A percentile compares a stretch with the other conserved stretches of the same genome.
Conservation (phyloP, 2,113 vertebrate species). For the Psilopsiagon aurifrons region DNA sequence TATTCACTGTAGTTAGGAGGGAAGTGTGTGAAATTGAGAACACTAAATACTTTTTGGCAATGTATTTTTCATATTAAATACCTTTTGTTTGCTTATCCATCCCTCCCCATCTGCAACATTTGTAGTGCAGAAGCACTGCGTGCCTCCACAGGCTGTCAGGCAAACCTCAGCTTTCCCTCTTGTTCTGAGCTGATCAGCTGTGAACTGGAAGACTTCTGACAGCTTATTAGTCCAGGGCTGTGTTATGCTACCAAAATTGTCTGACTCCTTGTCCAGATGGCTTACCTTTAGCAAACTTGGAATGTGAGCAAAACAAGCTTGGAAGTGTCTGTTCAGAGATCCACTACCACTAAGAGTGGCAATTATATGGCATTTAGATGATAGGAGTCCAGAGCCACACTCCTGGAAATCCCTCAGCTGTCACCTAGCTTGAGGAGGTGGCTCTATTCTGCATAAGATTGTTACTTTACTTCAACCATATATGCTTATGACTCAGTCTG, state of each 20-base stretch:
- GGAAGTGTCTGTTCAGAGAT: background rate
- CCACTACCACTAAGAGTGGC: background rate
- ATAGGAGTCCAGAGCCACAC: background rate
- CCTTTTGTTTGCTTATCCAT: background rate
- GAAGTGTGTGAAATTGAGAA: background rate
- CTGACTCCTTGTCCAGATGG: background rate
- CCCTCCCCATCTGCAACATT: background rate
- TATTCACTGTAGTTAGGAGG: background rate
- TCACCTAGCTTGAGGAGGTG: background rate
- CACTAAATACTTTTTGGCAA: background rate
- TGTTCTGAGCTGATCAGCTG: conserved; percentile 8
- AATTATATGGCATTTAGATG: background rate
- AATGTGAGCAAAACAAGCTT: conserved; percentile 25
- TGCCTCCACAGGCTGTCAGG: background rate
- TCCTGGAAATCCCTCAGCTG: background rate
- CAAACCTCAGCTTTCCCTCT: background rate
- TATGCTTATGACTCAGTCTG: background rate
- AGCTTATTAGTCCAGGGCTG: background rate
- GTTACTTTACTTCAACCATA: background rate
- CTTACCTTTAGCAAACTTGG: background rate
- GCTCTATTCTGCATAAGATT: rapidly evolving
- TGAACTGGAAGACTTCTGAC: conserved; percentile 13
- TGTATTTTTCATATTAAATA: background rate
- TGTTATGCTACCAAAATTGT: background rate
- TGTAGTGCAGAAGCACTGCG: background rate